A percentile compares a stretch with the other conserved stretches of the same genome.
Evolutionary conservation across 2,888 invertebrate species (phyloP).

Genomic region (Deilephila elpenor): DNA sequence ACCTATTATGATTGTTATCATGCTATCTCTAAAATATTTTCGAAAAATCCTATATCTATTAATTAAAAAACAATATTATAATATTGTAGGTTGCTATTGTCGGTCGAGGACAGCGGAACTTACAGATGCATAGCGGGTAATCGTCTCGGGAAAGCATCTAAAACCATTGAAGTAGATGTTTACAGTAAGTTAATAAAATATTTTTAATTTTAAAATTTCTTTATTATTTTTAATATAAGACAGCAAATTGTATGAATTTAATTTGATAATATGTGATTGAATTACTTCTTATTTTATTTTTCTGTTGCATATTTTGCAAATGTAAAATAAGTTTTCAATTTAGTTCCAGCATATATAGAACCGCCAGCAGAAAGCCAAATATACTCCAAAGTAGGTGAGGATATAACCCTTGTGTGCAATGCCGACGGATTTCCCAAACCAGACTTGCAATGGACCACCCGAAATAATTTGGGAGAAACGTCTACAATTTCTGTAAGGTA

Average conservation of each 20-base stretch:
- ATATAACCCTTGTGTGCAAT: constrained; percentile 47
- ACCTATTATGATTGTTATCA: too few relatives aligned
- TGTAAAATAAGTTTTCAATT: constrained; percentile 25
- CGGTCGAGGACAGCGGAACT: constrained; percentile 42
- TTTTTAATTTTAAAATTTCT: too few relatives aligned
- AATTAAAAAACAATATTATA: background rate
- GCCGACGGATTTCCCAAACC: constrained; percentile 58
- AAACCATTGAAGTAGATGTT: constrained; percentile 44
- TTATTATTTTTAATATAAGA: too few relatives aligned
- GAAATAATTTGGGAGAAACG: constrained; percentile 34
- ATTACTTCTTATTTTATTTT: constrained; percentile 33
- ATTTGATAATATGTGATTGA: constrained; percentile 2
- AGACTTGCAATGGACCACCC: constrained; percentile 51
- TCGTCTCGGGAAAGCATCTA: constrained; percentile 43
- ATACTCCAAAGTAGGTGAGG: constrained; percentile 43
- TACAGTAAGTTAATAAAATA: constrained; percentile 45
- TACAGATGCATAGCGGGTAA: constrained; percentile 57
- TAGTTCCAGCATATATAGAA: constrained; percentile 48
- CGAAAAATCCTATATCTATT: too few relatives aligned
- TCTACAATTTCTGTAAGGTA: constrained; percentile 44
- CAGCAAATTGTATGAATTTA: too few relatives aligned
- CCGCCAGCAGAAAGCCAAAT: constrained; percentile 43
- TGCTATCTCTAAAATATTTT: too few relatives aligned
- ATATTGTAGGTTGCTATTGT: constrained; percentile 42
- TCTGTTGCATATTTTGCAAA: too few relatives aligned